Conservation (phyloP, 2,797 vertebrate species). For the Onychomys leucogaster region DNA sequence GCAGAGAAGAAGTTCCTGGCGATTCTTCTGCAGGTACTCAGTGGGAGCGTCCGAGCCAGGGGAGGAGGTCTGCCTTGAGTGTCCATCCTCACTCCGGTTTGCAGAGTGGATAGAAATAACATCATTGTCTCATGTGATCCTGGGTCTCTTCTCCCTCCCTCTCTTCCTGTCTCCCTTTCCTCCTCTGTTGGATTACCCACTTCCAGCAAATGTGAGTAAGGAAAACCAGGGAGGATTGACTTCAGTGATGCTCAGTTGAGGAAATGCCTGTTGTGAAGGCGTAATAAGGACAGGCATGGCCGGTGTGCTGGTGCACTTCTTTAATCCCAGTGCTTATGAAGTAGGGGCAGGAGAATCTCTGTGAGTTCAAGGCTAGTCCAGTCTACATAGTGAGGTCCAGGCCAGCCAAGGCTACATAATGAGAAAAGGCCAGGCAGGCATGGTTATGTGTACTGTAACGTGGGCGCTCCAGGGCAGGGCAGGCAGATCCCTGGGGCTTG, state of each 20-base stretch:
- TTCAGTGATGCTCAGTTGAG: neutral
- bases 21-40: slow-evolving; percentile 89
- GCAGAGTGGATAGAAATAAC: neutral
- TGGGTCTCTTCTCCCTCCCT: no score
- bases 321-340: neutral
- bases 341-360: neutral
- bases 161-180: neutral
- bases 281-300: neutral
- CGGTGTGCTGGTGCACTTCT: neutral
- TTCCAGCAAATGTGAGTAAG: neutral
- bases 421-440: neutral
- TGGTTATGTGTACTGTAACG: neutral
- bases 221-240: neutral
- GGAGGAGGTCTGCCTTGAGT: neutral
- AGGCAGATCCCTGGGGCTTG: neutral
- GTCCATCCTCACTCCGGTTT: neutral
- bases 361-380: neutral
- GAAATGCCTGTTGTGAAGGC: neutral
- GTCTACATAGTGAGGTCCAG: neutral
- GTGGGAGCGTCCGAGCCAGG: neutral
- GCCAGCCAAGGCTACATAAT: neutral
- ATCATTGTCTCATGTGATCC: neutral
- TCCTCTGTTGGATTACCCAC: neutral
- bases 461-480: no score
- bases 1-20: slow-evolving; percentile 93